A percentile compares a stretch with the other conserved stretches of the same genome.
phyloP scores from a whole-genome alignment of 2,797 vertebrate genomes.

The Cirrhinus molitorella region DNA sequence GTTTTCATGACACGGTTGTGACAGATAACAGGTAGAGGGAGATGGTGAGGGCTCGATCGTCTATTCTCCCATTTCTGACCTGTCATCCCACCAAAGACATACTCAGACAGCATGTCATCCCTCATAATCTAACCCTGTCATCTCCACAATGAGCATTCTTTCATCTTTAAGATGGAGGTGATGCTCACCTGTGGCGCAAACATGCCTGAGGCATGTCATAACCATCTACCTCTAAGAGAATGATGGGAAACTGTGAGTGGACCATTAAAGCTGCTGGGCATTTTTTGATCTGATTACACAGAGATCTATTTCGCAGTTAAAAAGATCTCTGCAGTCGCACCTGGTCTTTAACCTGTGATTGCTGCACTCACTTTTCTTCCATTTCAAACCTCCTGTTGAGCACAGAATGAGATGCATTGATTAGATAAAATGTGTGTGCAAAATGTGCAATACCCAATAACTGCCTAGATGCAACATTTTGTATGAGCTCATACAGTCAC shows the following conservation, averaged over 20 bases:
- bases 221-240: constrained; percentile 1
- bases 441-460: not conserved
- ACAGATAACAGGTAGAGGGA: constrained; percentile 20
- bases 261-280: not conserved
- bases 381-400: not conserved
- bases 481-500: not conserved
- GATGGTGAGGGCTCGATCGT: constrained; percentile 13
- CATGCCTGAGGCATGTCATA: constrained; percentile 16
- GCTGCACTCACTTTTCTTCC: not conserved
- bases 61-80: constrained; percentile 30
- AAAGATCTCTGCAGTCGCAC: not conserved
- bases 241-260: not conserved
- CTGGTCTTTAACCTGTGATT: constrained; percentile 17
- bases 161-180: constrained; percentile 25
- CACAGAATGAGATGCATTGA: not conserved
- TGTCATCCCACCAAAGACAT: constrained; percentile 42
- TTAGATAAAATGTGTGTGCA: not conserved
- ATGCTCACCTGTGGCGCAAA: constrained; percentile 29
- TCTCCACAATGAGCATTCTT: constrained; percentile 30
- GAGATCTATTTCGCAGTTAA: not conserved
- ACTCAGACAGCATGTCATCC: constrained; percentile 19
- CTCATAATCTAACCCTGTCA: constrained; percentile 50
- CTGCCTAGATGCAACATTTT: not conserved
- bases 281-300: constrained; percentile 11
- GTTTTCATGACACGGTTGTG: constrained; percentile 24